phyloP scores from a whole-genome alignment of 1,140 invertebrate genomes.

The Caenorhabditis tropicalis region DNA sequence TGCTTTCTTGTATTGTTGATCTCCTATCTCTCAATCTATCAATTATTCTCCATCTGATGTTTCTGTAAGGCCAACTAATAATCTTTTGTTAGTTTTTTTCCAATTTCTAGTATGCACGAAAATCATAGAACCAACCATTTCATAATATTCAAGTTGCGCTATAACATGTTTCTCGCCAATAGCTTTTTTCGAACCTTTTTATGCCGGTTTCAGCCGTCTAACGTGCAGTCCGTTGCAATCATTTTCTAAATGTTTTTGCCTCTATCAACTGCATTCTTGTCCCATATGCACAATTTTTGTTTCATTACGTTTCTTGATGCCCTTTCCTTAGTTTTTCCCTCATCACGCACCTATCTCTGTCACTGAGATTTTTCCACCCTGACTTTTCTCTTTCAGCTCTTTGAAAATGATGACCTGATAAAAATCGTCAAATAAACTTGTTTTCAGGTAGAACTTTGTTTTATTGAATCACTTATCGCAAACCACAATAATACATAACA shows the following conservation, averaged over 20 bases:
- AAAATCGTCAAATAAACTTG: conserved; percentile 16
- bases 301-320: background rate
- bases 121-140: conserved; percentile 39
- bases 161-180: conserved; percentile 29
- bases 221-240: conserved; percentile 16
- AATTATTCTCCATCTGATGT: background rate
- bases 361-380: conserved; percentile 30
- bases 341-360: conserved; percentile 36
- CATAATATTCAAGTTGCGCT: conserved; percentile 41
- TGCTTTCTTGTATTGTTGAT: conserved; percentile 12
- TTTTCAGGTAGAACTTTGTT: background rate
- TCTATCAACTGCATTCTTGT: conserved; percentile 30
- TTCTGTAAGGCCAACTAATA: background rate
- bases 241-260: background rate
- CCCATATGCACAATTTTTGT: background rate
- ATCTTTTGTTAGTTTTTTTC: background rate
- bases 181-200: conserved; percentile 16
- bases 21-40: conserved; percentile 28
- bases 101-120: background rate
- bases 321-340: background rate
- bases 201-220: background rate
- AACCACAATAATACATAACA: background rate
- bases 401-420: conserved; percentile 13
- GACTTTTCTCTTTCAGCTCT: conserved; percentile 28
- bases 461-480: background rate